These are phyloP conservation scores for Luperina testacea DNA, from an alignment of 2,888 invertebrate species.

Conservation along the genomic window DNA sequence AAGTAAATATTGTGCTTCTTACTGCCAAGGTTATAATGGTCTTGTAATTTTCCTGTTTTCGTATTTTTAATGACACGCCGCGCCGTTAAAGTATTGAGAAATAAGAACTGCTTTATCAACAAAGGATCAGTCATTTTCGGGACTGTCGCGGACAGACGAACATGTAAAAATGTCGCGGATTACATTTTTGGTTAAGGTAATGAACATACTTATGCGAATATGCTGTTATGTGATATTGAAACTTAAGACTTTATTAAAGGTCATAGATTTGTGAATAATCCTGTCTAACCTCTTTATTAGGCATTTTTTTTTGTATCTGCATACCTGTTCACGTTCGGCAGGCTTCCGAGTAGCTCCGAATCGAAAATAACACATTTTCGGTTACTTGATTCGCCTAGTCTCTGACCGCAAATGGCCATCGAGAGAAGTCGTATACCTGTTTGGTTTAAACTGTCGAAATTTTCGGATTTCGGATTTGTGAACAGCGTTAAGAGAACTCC, in stretches of 20 bases:
- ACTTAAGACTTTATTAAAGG: constrained; percentile 1
- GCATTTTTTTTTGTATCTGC: background rate
- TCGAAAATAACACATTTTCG: background rate
- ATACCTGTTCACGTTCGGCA: background rate
- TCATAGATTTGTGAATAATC: constrained; percentile 5
- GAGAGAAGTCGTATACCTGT: background rate
- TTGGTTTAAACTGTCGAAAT: background rate
- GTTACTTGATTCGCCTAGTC: background rate
- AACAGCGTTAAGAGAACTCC: background rate
- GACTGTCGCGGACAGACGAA: background rate
- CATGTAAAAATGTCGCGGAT: background rate
- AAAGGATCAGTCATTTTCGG: constrained; percentile 7
- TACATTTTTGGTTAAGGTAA: background rate
- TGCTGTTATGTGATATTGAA: background rate
- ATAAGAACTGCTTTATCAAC: constrained; percentile 10
- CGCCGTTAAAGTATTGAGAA: background rate
- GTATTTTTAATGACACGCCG: constrained; percentile 8
- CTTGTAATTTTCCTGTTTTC: constrained; percentile 44
- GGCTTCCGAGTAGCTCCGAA: background rate
- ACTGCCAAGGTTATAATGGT: constrained; percentile 21
- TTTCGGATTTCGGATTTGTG: background rate
- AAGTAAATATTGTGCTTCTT: constrained; percentile 32
- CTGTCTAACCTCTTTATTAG: background rate
- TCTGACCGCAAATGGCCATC: background rate
- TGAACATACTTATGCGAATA: background rate